Evolutionary conservation across 2,797 vertebrate species (phyloP).

Genomic region (Enteromius afrohamiltoni): DNA sequence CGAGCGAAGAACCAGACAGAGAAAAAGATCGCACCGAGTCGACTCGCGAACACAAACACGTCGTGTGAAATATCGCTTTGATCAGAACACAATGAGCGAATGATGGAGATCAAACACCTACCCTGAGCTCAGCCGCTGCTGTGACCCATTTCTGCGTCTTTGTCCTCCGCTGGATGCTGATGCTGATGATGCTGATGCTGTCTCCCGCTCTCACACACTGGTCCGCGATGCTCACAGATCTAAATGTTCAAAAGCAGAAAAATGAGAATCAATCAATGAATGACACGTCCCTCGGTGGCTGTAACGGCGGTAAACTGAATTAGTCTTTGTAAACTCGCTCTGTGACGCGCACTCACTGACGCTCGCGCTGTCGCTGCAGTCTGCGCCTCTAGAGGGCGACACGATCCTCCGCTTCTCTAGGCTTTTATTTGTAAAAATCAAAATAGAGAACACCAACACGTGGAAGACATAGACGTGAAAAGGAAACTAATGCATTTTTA

Average conservation of each 20-base stretch:
- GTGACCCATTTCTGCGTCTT: conserved; percentile 56
- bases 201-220: not conserved
- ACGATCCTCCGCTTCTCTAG: no score
- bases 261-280: not conserved
- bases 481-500: no score
- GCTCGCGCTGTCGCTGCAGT: not conserved
- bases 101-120: not conserved
- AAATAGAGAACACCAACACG: no score
- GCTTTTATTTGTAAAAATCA: not conserved
- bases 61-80: not conserved
- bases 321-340: not conserved
- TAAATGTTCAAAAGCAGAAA: not conserved
- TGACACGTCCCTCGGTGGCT: not conserved
- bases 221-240: not conserved
- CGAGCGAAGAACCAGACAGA: not conserved
- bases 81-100: not conserved
- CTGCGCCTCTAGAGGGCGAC: not conserved
- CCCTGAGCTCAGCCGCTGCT: conserved; percentile 35
- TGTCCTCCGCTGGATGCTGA: conserved; percentile 48
- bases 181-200: not conserved
- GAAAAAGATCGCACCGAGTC: not conserved
- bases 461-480: not conserved
- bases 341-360: not conserved
- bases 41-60: not conserved
- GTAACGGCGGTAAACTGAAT: not conserved